A percentile compares a stretch with the other conserved stretches of the same genome.
phyloP scores from a whole-genome alignment of 2,888 invertebrate genomes.

The Crossocerus cetratus region DNA sequence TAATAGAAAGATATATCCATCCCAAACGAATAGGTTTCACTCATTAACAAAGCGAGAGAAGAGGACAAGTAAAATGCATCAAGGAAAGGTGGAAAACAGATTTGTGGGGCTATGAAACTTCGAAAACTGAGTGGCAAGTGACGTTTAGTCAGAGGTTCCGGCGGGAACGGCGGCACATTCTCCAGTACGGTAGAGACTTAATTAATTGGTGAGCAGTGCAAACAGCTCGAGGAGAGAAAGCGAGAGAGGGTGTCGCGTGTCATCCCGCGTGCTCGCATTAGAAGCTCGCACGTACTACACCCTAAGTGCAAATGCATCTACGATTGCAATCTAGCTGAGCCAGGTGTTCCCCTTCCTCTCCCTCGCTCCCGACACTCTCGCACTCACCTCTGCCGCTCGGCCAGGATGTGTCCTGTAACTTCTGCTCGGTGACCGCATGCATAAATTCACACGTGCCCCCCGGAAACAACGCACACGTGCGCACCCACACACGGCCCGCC shows the following conservation, averaged over 20 bases:
- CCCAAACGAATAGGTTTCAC: too few relatives aligned
- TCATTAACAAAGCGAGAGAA: too few relatives aligned
- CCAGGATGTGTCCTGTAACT: conserved; percentile 37
- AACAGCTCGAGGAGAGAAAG: conserved; percentile 19
- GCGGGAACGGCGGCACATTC: neutral
- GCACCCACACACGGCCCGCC: conserved; percentile 29
- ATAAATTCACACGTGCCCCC: conserved; percentile 55
- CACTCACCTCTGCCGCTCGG: too few relatives aligned
- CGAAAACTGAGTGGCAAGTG: conserved; percentile 12
- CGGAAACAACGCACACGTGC: neutral
- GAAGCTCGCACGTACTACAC: conserved; percentile 35
- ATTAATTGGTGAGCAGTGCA: conserved; percentile 48
- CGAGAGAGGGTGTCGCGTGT: conserved; percentile 34
- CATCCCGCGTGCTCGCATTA: conserved; percentile 30
- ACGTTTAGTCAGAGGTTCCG: conserved; percentile 30
- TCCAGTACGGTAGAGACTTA: conserved; percentile 12
- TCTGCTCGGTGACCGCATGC: conserved; percentile 51
- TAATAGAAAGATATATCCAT: too few relatives aligned
- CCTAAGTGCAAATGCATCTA: conserved; percentile 50
- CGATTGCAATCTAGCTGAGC: conserved; percentile 48
- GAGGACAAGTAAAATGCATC: too few relatives aligned
- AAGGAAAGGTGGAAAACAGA: too few relatives aligned
- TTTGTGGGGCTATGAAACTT: neutral
- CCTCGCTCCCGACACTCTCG: too few relatives aligned
- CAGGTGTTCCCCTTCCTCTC: conserved; percentile 19